Base-by-base conservation (phyloP, 2,888 invertebrate species). In the Coremacera marginata region DNA sequence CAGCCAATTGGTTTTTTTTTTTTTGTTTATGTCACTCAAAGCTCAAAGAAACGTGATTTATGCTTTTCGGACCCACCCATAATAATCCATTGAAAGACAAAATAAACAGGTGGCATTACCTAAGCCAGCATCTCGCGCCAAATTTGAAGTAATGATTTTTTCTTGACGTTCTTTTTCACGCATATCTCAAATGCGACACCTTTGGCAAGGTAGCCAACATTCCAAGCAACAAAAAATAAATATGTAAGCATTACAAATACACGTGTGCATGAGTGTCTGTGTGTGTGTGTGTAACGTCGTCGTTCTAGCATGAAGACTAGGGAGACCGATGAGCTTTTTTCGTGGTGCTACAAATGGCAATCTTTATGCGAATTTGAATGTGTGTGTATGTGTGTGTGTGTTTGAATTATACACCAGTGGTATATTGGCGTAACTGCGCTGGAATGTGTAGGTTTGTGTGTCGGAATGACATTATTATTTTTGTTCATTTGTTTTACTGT, bases 391-490 rank as follows among this genome's bases (percentile, higher is more conserved):
- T 49, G 9, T 72, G 3, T 34, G 55, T 55, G 55, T 34, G 55
- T 65, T 44, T 67, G 16, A 62, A 51, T 70, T 70, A 70, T 31
- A 27, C 49, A n/a, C 52, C 31, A 22, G 52, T 19, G 52, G 55
- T 70, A 22, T 9, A 34, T 55, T 55, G 25, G 70, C 31, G 31
- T 55, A 34, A 11, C 19, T 37, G 16, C 5, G 34, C 44, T 22
- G 44, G 44, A 70, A 25, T 62, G 22, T 65, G 67, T 44, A 52
- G 52, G 37, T 63, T 49, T 55, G 52, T 63, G 49, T 60, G 65
- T 71, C 60, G 71, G 11, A 57, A 71, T 34, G 65, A 52, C 74
- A 65, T 51, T 65, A 65, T 74, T 74, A 52, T 65, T 65, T 65
- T 51, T 55, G 19, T 74, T 74, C 57, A 57, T 55, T 74, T 65